These are phyloP conservation scores for Penaeus chinensis DNA, from an alignment of 1,140 invertebrate genomes.

Conservation along the genomic window DNA sequence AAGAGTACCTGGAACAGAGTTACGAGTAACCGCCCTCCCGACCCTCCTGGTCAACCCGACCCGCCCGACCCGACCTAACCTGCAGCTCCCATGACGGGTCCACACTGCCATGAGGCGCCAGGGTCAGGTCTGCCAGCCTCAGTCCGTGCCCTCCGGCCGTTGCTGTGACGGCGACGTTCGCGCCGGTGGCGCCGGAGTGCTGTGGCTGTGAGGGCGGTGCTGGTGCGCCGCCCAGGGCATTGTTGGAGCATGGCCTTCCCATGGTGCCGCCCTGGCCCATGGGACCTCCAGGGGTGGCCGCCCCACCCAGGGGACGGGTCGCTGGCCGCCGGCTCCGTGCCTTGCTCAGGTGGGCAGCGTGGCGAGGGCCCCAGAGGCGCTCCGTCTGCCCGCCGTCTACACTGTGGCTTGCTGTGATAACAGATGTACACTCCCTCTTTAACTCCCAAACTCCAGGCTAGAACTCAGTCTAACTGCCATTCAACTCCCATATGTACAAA, in stretches of 20 bases:
- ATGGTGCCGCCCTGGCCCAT: slow-evolving; percentile 2
- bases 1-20: slow-evolving; percentile 52
- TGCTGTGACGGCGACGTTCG: slow-evolving; percentile 9
- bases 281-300: slow-evolving; percentile 15
- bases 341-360: slow-evolving; percentile 40
- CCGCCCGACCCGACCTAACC: slow-evolving; percentile 32
- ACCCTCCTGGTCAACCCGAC: slow-evolving; percentile 13
- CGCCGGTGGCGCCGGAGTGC: slow-evolving; percentile 32
- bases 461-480: slow-evolving; percentile 52
- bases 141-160: slow-evolving; percentile 30
- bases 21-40: slow-evolving; percentile 38
- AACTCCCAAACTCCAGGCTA: slow-evolving; percentile 45
- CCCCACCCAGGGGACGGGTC: slow-evolving; percentile 29
- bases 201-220: slow-evolving; percentile 55
- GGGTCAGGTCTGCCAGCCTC: slow-evolving; percentile 44
- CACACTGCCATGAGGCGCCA: slow-evolving; percentile 43
- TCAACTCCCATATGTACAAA: slow-evolving; percentile 57
- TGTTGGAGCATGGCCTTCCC: slow-evolving; percentile 49
- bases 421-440: slow-evolving; percentile 46
- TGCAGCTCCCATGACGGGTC: background rate
- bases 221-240: slow-evolving; percentile 46
- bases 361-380: background rate
- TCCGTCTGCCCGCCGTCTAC: slow-evolving; percentile 32
- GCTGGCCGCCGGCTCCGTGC: slow-evolving; percentile 41
- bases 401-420: slow-evolving; percentile 60